Conservation (phyloP, 1,140 invertebrate genomes). For the Hesperophylax magnus region DNA sequence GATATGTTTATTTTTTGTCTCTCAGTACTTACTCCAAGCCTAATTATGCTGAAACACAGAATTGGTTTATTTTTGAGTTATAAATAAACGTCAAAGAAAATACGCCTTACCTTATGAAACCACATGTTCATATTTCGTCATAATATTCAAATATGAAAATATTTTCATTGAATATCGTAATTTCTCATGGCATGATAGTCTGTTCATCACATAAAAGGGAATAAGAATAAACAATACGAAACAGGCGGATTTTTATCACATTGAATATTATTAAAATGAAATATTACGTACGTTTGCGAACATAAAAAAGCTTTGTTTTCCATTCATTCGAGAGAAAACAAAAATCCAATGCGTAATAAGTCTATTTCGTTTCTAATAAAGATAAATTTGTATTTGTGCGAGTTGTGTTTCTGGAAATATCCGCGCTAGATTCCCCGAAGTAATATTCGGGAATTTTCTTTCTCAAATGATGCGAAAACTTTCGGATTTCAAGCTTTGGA, state of each 20-base stretch:
- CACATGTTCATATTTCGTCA: neutral
- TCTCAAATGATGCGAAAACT: neutral
- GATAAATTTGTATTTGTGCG: constrained; percentile 4
- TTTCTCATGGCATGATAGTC: constrained; percentile 8
- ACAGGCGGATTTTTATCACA: constrained; percentile 8
- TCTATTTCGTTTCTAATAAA: constrained; percentile 21
- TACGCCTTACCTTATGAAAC: neutral
- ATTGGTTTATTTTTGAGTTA: no score
- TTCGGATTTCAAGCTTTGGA: neutral
- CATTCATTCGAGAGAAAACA: constrained; percentile 13
- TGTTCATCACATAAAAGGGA: neutral
- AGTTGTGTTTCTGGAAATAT: neutral
- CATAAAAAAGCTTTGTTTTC: neutral
- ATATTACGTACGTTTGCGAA: neutral
- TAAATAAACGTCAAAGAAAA: neutral
- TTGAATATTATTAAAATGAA: constrained; percentile 20
- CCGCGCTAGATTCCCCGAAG: neutral
- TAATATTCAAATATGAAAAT: neutral
- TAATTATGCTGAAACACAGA: neutral
- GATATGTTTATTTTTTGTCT: neutral
- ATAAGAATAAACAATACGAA: constrained; percentile 11
- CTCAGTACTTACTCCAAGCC: neutral
- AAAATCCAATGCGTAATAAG: neutral
- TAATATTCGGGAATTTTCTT: neutral
- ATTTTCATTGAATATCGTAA: neutral